A percentile compares a stretch with the other conserved stretches of the same genome.
Conservation (phyloP, 1,140 invertebrate species). For the Metopolophium dirhodum region DNA sequence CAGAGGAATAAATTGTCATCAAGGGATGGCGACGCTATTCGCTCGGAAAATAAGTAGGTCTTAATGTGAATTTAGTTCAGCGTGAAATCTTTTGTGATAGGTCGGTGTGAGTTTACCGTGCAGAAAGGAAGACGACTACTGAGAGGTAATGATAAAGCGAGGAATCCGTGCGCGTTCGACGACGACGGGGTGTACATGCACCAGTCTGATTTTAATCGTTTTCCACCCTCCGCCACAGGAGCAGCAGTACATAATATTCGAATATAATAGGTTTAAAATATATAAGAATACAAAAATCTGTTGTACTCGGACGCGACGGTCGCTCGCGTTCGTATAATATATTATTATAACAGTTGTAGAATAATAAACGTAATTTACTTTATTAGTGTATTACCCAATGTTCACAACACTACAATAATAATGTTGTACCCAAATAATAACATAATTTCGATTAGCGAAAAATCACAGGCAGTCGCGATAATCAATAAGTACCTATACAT, state of each 20-base stretch:
- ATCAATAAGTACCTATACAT: background rate
- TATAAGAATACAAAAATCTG: background rate
- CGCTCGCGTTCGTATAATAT: background rate
- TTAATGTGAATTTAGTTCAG: conserved; percentile 25
- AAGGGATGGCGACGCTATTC: background rate
- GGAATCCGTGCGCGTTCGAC: background rate
- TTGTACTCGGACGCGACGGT: background rate
- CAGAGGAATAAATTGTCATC: background rate
- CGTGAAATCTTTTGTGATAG: conserved; percentile 25
- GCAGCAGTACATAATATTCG: background rate
- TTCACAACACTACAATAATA: background rate
- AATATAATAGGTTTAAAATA: background rate
- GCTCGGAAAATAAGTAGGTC: background rate
- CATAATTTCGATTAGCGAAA: background rate
- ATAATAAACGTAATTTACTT: background rate
- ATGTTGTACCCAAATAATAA: background rate
- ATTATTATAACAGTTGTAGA: too few species aligned
- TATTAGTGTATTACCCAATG: background rate
- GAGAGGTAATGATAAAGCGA: background rate
- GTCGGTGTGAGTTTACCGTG: background rate
- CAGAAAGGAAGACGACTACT: background rate
- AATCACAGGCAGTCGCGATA: background rate
- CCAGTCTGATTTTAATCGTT: background rate
- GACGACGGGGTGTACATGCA: background rate
- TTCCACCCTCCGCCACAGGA: background rate